Conservation (phyloP, 1,140 invertebrate genomes). For the Octopus sinensis region DNA sequence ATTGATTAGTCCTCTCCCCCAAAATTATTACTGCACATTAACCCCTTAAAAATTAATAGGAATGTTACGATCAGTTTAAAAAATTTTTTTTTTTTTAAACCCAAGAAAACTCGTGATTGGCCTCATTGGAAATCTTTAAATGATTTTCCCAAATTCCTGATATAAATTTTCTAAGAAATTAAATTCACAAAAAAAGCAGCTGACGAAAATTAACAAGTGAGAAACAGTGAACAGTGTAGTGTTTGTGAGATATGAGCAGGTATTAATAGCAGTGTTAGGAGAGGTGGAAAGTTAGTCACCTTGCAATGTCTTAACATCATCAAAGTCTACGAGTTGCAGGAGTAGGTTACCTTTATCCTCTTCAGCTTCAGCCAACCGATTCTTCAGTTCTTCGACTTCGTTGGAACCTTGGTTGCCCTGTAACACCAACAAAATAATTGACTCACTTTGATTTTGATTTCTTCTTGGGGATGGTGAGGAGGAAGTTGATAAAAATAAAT, state of each 20-base stretch:
- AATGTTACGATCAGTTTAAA: no score
- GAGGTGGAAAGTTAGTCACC: constrained; percentile 21
- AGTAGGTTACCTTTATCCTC: constrained; percentile 87
- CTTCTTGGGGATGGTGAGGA: not conserved
- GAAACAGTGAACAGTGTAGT: not conserved
- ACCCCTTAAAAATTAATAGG: no score
- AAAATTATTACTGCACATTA: no score
- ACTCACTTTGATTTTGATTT: no score
- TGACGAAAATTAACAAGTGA: no score
- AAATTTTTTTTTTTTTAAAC: no score
- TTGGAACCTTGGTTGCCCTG: constrained; percentile 30
- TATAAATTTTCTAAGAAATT: no score
- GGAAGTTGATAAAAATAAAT: not conserved
- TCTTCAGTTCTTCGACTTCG: constrained; percentile 63
- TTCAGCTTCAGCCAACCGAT: constrained; percentile 78
- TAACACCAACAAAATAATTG: not conserved
- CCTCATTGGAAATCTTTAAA: no score
- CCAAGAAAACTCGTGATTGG: no score
- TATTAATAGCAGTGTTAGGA: not conserved
- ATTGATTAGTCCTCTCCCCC: no score
- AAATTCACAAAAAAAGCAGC: no score
- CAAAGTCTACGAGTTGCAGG: constrained; percentile 76
- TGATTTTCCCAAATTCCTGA: no score
- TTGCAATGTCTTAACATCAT: constrained; percentile 58
- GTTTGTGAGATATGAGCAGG: not conserved